Conservation (phyloP, 1,140 invertebrate genomes). For the Zaprionus ghesquierei region DNA sequence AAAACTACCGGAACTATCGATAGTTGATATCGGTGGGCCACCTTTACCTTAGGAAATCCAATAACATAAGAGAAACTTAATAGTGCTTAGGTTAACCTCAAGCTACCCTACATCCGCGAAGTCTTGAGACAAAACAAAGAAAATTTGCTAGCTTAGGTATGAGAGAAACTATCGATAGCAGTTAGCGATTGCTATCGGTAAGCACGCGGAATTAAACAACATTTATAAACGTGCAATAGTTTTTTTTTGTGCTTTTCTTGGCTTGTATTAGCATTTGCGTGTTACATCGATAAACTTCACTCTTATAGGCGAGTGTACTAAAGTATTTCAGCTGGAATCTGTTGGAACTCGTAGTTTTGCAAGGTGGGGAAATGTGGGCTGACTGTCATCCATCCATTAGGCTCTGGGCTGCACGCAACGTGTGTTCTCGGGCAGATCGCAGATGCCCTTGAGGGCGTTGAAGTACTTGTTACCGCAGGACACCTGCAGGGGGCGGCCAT, state of each 20-base stretch:
- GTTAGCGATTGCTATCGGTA: background rate
- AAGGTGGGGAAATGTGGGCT: background rate
- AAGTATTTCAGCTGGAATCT: slow-evolving; percentile 7
- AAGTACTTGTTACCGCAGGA: slow-evolving; percentile 71
- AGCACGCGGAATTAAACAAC: background rate
- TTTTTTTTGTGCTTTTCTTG: slow-evolving; percentile 13
- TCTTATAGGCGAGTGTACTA: background rate
- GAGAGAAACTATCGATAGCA: background rate
- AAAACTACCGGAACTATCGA: too few relatives aligned
- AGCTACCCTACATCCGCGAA: background rate
- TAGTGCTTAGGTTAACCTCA: background rate
- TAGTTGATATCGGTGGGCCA: too few relatives aligned
- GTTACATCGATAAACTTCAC: background rate
- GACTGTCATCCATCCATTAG: slow-evolving; percentile 3
- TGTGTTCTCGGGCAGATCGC: slow-evolving; percentile 74
- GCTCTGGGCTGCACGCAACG: slow-evolving; percentile 61
- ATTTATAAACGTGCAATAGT: background rate
- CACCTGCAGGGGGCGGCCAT: slow-evolving; percentile 54
- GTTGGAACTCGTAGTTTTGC: slow-evolving; percentile 7
- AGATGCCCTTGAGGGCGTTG: slow-evolving; percentile 70
- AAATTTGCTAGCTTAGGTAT: background rate
- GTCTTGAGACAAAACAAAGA: background rate
- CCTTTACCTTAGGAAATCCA: too few relatives aligned
- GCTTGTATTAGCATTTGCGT: slow-evolving; percentile 56
- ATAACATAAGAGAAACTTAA: too few relatives aligned